phyloP scores from a whole-genome alignment of 2,113 vertebrate genomes.

The Coptodon rendalli region DNA sequence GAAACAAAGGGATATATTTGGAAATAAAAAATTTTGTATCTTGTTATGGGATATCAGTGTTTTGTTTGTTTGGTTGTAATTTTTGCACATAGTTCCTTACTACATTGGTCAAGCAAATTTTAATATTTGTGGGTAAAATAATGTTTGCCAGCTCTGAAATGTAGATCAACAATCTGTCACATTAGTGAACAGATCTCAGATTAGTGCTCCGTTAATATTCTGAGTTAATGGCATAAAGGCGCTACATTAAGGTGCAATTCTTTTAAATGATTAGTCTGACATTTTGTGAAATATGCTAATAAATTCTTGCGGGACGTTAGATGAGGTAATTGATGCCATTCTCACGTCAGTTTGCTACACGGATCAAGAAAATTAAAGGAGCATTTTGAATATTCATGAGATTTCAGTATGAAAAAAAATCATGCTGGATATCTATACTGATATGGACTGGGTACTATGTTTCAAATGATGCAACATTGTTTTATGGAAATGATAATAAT shows the following conservation, averaged over 20 bases:
- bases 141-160: neutral
- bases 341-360: neutral
- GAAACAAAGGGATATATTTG: conserved; percentile 60
- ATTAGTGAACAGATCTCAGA: neutral
- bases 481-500: neutral
- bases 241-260: neutral
- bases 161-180: neutral
- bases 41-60: neutral
- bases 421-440: neutral
- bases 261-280: neutral
- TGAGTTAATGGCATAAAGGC: neutral
- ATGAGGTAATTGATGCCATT: neutral
- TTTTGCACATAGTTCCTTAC: neutral
- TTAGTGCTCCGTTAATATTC: neutral
- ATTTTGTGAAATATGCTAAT: neutral
- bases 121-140: neutral
- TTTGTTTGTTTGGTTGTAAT: neutral
- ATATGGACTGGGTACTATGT: neutral
- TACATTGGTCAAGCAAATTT: neutral
- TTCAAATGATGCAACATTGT: neutral
- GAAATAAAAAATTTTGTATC: conserved; percentile 61
- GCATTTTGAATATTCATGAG: neutral
- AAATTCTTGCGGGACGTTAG: neutral
- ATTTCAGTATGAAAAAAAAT: neutral
- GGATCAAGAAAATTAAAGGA: neutral